A percentile compares a stretch with the other conserved stretches of the same genome.
These are phyloP conservation scores for Pseudomyrmex sp. DNA, from an alignment of 1,140 invertebrate genomes.

Conservation along the genomic window DNA sequence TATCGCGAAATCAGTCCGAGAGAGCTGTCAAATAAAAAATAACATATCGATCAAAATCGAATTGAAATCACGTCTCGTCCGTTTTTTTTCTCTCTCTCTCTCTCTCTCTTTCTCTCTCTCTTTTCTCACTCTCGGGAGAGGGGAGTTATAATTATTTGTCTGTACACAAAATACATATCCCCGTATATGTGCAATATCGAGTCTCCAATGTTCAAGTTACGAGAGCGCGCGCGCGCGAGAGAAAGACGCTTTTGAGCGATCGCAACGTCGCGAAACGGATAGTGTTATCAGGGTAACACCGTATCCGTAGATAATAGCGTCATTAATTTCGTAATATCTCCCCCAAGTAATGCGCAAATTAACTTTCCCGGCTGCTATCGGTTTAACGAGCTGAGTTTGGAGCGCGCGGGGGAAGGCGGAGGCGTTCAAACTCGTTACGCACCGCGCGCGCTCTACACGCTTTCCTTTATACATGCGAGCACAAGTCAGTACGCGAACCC, in stretches of 20 bases:
- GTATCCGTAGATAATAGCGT: constrained; percentile 53
- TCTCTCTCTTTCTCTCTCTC: too few species aligned
- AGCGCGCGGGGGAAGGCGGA: constrained; percentile 35
- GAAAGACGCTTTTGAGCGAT: constrained; percentile 15
- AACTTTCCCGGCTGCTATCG: constrained; percentile 61
- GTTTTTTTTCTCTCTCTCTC: too few species aligned
- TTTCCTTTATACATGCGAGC: constrained; percentile 5
- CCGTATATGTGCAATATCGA: too few species aligned
- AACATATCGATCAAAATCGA: too few species aligned
- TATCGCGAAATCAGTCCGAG: not conserved
- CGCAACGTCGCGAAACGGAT: constrained; percentile 32
- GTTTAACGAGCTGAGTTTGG: constrained; percentile 64
- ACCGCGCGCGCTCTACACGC: constrained; percentile 22
- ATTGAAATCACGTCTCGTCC: too few species aligned
- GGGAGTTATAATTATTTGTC: too few species aligned
- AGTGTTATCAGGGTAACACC: constrained; percentile 32
- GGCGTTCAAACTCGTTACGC: constrained; percentile 58
- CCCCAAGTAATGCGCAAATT: constrained; percentile 54
- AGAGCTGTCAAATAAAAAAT: not conserved
- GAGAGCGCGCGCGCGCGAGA: not conserved
- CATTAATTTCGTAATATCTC: constrained; percentile 58
- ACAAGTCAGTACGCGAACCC: not conserved
- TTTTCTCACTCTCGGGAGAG: too few species aligned
- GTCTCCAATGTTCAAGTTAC: not conserved
- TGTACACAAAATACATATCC: too few species aligned